Evolutionary conservation across 2,113 vertebrate genomes (phyloP).

Genomic region (Nesoenas mayeri): DNA sequence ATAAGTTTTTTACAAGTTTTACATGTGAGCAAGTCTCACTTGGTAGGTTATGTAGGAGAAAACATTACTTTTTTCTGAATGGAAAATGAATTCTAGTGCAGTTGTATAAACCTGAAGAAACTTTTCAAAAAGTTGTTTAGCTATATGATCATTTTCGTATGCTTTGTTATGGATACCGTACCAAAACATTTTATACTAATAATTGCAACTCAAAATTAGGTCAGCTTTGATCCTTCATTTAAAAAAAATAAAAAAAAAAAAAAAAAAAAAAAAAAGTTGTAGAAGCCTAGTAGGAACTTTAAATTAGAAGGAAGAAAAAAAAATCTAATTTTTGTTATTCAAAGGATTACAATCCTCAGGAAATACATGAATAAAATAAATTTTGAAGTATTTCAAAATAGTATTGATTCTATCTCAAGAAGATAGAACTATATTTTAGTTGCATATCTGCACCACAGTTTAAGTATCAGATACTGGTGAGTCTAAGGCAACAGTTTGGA

Average conservation of each 20-base stretch:
- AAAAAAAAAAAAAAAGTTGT: background rate
- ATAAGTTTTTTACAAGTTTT: background rate
- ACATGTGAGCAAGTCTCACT: background rate
- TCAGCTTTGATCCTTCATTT: accelerated
- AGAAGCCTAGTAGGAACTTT: background rate
- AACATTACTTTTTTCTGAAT: background rate
- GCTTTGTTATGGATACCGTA: background rate
- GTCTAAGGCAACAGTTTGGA: background rate
- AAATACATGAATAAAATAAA: background rate
- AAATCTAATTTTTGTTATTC: background rate
- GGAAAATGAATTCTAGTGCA: accelerated
- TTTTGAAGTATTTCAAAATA: background rate
- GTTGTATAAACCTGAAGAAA: background rate
- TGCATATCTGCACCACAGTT: background rate
- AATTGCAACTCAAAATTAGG: background rate
- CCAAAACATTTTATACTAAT: background rate
- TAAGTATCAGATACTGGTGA: background rate
- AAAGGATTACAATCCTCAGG: background rate
- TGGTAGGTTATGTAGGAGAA: background rate
- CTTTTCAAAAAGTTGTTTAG: background rate
- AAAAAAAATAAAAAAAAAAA: no score
- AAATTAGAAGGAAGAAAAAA: background rate
- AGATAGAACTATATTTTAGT: background rate
- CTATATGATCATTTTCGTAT: background rate
- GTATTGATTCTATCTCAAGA: background rate